phyloP scores from a whole-genome alignment of 2,797 vertebrate genomes.

The Uromys caudimaculatus region DNA sequence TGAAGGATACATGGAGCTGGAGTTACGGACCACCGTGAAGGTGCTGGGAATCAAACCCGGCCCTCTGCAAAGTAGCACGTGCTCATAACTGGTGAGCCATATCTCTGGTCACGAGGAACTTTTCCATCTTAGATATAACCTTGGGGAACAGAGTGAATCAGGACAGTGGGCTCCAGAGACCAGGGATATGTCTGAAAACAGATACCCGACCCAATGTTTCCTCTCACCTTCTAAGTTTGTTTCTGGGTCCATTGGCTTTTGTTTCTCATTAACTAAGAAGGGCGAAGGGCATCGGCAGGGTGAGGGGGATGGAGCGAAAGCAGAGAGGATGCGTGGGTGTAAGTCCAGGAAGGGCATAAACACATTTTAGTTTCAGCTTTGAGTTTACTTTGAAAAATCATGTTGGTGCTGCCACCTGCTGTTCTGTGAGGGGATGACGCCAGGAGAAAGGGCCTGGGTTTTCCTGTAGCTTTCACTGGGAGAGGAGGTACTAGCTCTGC shows the following conservation, averaged over 20 bases:
- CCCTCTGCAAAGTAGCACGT: neutral
- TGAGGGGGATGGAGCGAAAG: neutral
- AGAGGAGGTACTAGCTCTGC: neutral
- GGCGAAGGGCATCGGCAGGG: neutral
- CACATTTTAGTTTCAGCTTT: neutral
- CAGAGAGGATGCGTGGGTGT: fast-evolving
- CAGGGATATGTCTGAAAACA: neutral
- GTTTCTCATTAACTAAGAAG: slow-evolving; percentile 40
- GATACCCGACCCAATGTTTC: no score
- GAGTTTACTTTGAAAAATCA: neutral
- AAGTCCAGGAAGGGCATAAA: neutral
- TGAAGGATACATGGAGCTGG: no score
- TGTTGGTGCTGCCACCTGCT: slow-evolving; percentile 61
- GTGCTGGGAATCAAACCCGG: neutral
- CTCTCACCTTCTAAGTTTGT: neutral
- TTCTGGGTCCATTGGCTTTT: neutral
- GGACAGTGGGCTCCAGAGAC: neutral
- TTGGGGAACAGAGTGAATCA: neutral
- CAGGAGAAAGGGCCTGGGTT: neutral
- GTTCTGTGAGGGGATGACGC: neutral
- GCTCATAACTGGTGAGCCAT: neutral
- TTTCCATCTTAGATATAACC: neutral
- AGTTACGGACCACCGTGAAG: no score
- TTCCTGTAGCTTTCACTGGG: neutral
- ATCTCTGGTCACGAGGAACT: neutral